These are phyloP conservation scores for Ophioninae sp. DNA, from an alignment of 2,888 invertebrate genomes.

Conservation along the genomic window DNA sequence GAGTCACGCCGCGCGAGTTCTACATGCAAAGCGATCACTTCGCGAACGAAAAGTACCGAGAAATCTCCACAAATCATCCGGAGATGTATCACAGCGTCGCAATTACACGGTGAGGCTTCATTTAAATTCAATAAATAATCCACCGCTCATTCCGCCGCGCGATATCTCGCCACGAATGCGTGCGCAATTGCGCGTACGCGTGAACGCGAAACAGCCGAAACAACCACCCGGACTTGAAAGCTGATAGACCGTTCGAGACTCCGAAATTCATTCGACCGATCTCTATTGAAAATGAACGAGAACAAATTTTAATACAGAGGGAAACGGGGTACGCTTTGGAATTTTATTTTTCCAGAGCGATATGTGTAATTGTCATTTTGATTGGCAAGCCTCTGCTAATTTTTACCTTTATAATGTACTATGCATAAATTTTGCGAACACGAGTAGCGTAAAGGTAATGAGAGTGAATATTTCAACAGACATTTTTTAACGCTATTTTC, in stretches of 20 bases:
- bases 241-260: constrained; percentile 11
- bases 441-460: too few species aligned
- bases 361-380: not conserved
- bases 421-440: too few species aligned
- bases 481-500: too few species aligned
- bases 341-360: too few species aligned
- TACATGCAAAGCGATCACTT: not conserved
- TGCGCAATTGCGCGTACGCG: constrained; percentile 54
- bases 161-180: constrained; percentile 70
- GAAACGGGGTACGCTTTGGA: too few species aligned
- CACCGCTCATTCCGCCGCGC: constrained; percentile 75
- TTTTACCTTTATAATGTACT: too few species aligned
- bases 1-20: constrained; percentile 12
- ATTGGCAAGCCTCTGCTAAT: not conserved
- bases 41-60: constrained; percentile 32
- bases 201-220: constrained; percentile 9
- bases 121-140: constrained; percentile 80
- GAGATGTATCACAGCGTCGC: constrained; percentile 78
- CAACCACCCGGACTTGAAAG: constrained; percentile 41
- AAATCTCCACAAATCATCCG: constrained; percentile 77
- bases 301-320: too few species aligned
- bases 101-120: constrained; percentile 80
- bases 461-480: too few species aligned
- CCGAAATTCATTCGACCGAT: constrained; percentile 13
- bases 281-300: not conserved